Base-by-base conservation (phyloP, 2,113 vertebrate genomes). In the Smithornis capensis region DNA sequence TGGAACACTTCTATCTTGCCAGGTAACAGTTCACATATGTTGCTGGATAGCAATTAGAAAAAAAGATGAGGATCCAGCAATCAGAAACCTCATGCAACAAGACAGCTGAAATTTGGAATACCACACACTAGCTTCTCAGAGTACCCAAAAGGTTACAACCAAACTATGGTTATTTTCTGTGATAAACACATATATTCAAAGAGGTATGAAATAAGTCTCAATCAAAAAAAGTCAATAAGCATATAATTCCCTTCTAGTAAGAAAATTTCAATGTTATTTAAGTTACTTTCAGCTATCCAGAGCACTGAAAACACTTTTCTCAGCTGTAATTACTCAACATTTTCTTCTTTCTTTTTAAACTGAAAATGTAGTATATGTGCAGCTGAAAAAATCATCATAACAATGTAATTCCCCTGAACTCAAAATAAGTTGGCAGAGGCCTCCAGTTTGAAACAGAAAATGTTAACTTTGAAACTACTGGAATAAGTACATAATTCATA, bases 31-130 rank as follows among this genome's bases (percentile, higher is more conserved):
- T 38, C 16, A 65, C 6, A 53, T 22, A 18, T 29, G 47, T 13
- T 22, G 42, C 64, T 53, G 17, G 45, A 44, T 1, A 74, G 45
- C 8, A 69, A 42, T 29, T 9, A 55, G 63, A 14, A 50, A 55
- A 56, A 83, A 44, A 52, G 2, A 31, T 12, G 25, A 3, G 1
- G 12, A 40, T 53, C 42, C 25, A 44, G 0, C 0, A 53, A 42
- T 45, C 31, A 74, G 44, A 78, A 77, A 63, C 8, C 10, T 3
- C 17, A 24, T 11, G 6, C 38, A 94, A 56, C 5, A 24, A 5
- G 5, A n/a, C 7, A 50, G 40, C 2, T 16, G 31, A 62, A 80
- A 71, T 80, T 9, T 1, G 0, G 49, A 86, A 60, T 19, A 38
- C 0, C 0, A 67, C 12, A 47, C 3, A 31, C 12, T 21, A 68